Base-by-base conservation (phyloP, 1,140 invertebrate species). In the Caenorhabditis brenneri region DNA sequence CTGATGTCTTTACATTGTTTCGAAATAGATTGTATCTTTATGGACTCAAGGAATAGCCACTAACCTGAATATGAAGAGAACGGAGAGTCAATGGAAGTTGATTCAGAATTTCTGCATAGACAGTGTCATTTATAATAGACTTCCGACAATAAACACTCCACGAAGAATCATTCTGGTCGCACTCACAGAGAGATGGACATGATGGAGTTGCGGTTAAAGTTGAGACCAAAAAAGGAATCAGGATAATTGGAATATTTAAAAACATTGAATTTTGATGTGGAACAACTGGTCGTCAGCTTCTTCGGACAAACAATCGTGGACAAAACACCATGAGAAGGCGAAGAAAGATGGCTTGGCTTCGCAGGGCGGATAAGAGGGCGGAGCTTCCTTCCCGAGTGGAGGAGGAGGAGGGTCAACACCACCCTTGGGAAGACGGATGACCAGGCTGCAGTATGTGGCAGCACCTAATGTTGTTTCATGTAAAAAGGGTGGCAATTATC, bases 41-140 rank as follows among this genome's bases (percentile, higher is more conserved):
- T 27, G 24, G 24, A 78, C 22, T 78, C 10, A 27, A 6, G 49
- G n/a, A 51, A 6, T 19, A 80, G 16, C 1, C 16, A 22, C 89
- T 84, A n/a, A 84, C 89, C 42, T 81, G 39, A 33, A 89, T 90
- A 65, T 88, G 84, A 36, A 89, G 58, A 9, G 80, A 65, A 33
- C 78, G 58, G 22, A 89, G 79, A n/a, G 84, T 80, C 3, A 80
- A 9, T 9, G 89, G 88, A 39, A 90, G 49, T 27, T 69, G 69
- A 58, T 88, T 84, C 2, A 89, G 55, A 31, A 89, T 86, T 65
- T 81, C 33, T n/a, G 86, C 85, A 36, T 90, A 89, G 39, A 87
- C 78, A 22, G 82, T 87, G 27, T 88, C 87, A 80, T 89, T 89
- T 27, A 90, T 33, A 9, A 83, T 86, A 27, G 46, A n/a, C 19